A percentile compares a stretch with the other conserved stretches of the same genome.
phyloP scores from a whole-genome alignment of 2,797 vertebrate species.

The Anas flavirostris region DNA sequence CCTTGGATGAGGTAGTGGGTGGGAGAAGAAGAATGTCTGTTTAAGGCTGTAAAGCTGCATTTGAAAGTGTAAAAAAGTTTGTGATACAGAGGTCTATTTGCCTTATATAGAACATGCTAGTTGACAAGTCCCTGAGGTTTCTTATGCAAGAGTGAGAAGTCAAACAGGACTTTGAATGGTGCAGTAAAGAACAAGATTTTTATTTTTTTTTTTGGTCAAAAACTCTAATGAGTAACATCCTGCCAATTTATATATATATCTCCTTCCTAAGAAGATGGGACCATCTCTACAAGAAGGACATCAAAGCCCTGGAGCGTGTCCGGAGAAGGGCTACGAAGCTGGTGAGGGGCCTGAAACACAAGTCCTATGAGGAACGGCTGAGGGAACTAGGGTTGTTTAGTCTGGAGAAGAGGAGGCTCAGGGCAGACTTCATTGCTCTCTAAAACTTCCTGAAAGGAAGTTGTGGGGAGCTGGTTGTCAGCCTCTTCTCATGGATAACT shows the following conservation, averaged over 20 bases:
- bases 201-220: background rate
- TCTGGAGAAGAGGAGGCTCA: too few relatives aligned
- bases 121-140: constrained; percentile 16
- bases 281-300: too few relatives aligned
- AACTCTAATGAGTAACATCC: background rate
- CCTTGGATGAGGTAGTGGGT: background rate
- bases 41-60: constrained; percentile 16
- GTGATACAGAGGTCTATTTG: constrained; percentile 18
- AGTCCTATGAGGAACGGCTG: too few relatives aligned
- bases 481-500: too few relatives aligned
- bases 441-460: too few relatives aligned
- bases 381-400: too few relatives aligned
- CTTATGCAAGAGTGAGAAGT: constrained; percentile 37
- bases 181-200: background rate
- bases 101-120: constrained; percentile 28
- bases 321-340: too few relatives aligned
- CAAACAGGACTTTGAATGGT: background rate
- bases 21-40: constrained; percentile 27
- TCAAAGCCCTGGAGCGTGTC: too few relatives aligned
- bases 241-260: background rate
- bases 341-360: too few relatives aligned
- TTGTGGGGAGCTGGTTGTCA: too few relatives aligned
- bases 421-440: too few relatives aligned
- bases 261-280: background rate
- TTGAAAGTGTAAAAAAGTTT: constrained; percentile 46